These are phyloP conservation scores for Coregonus suidteri DNA, from an alignment of 2,797 vertebrate genomes.

Conservation along the genomic window DNA sequence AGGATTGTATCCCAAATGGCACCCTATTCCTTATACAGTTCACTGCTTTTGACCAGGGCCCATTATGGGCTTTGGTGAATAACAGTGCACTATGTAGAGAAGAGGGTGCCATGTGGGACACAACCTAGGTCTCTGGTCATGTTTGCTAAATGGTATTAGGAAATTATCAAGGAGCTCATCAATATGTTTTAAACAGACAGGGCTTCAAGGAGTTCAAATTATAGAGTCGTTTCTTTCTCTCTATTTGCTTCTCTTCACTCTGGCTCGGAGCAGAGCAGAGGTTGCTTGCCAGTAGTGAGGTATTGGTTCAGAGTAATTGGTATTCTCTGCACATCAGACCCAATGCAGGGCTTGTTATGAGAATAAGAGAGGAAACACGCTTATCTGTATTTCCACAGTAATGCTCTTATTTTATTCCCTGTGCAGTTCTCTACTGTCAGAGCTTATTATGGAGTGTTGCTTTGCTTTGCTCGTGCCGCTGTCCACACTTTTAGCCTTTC, in stretches of 20 bases:
- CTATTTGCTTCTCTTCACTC: conserved; percentile 11
- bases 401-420: conserved; percentile 43
- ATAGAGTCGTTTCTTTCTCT: conserved; percentile 17
- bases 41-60: too few relatives aligned
- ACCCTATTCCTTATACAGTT: too few relatives aligned
- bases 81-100: not conserved
- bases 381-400: conserved; percentile 73
- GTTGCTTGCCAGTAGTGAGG: conserved; percentile 29
- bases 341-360: conserved; percentile 66
- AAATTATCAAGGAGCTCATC: conserved; percentile 38
- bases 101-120: not conserved
- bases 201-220: conserved; percentile 21
- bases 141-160: conserved; percentile 26
- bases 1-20: too few relatives aligned
- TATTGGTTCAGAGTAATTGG: conserved; percentile 64
- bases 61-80: not conserved
- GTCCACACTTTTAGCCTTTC: conserved; percentile 23
- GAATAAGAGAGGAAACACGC: conserved; percentile 66
- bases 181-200: conserved; percentile 36
- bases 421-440: conserved; percentile 41
- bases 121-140: conserved; percentile 2
- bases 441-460: conserved; percentile 55
- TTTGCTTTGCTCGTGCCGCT: conserved; percentile 9
- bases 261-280: conserved; percentile 18
- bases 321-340: conserved; percentile 68